Evolutionary conservation across 2,113 vertebrate species (phyloP).

Genomic region (Cairina moschata): DNA sequence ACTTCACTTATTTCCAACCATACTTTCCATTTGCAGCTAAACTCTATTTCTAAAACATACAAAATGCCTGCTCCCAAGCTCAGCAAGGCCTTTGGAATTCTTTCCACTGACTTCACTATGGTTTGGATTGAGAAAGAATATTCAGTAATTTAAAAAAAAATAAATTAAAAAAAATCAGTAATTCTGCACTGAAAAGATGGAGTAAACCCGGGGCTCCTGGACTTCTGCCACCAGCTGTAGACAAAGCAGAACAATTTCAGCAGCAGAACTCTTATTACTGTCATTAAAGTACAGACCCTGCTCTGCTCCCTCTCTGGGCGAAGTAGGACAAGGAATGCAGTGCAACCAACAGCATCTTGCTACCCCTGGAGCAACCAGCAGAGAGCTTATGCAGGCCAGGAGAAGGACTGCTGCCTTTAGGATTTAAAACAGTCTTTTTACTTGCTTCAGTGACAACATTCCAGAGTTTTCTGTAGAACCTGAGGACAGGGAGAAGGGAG

Average conservation of each 20-base stretch:
- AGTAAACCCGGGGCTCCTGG: background rate
- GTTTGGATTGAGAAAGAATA: no score
- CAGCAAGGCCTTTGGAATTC: background rate
- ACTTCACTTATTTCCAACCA: background rate
- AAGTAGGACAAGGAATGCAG: background rate
- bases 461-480: background rate
- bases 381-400: background rate
- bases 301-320: background rate
- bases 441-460: background rate
- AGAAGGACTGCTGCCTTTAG: background rate
- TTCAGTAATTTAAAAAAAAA: background rate
- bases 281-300: background rate
- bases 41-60: background rate
- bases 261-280: background rate
- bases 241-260: slow-evolving; percentile 2
- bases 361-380: background rate
- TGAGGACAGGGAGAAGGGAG: background rate
- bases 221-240: background rate
- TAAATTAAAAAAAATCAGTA: background rate
- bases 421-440: background rate
- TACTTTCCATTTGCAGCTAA: background rate
- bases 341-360: background rate
- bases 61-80: background rate
- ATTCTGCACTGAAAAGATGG: background rate
- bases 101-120: no score